These are phyloP conservation scores for Theristicus caerulescens DNA, from an alignment of 2,113 vertebrate species.

Conservation along the genomic window DNA sequence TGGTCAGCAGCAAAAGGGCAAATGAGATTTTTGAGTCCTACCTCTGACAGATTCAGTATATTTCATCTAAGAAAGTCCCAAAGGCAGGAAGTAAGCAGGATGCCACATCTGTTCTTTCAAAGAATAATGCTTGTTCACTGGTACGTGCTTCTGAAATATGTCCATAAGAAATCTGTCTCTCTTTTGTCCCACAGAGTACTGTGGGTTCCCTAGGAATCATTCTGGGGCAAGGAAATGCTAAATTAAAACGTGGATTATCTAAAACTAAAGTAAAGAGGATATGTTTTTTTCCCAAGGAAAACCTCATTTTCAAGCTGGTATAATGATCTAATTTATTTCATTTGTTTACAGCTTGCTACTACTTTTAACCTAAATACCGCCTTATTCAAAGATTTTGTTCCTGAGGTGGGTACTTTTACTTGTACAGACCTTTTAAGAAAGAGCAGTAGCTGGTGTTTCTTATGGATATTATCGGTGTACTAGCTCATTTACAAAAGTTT, in stretches of 20 bases:
- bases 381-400: constrained; percentile 42
- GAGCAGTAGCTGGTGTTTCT: background rate
- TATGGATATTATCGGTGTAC: background rate
- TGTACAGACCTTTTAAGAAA: background rate
- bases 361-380: constrained; percentile 32
- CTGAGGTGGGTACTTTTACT: constrained; percentile 46
- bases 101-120: background rate
- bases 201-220: background rate
- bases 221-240: background rate
- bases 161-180: background rate
- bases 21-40: background rate
- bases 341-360: constrained; percentile 59
- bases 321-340: background rate
- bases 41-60: background rate
- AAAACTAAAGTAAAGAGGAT: background rate
- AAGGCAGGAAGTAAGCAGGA: background rate
- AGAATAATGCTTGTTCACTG: background rate
- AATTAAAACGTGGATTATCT: background rate
- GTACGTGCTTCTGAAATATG: background rate
- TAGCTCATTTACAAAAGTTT: background rate
- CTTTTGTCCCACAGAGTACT: background rate
- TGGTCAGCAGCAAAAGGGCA: background rate
- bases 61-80: background rate
- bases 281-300: background rate
- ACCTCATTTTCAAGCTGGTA: background rate